Conservation (phyloP, 2,888 invertebrate genomes). For the Tromatobia lineatoria region DNA sequence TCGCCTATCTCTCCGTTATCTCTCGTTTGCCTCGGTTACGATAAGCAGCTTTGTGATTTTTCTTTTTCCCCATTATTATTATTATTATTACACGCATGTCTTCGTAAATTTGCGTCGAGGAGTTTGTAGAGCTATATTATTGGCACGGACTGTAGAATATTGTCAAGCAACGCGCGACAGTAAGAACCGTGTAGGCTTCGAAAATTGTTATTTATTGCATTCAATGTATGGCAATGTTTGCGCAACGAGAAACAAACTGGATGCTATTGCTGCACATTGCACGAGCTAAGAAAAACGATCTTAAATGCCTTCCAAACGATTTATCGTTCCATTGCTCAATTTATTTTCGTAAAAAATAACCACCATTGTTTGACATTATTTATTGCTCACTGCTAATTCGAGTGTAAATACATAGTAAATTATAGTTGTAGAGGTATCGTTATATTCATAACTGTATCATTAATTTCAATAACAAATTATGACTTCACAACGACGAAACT, state of each 20-base stretch:
- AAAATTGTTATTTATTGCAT: slow-evolving; percentile 66
- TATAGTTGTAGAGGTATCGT: not conserved
- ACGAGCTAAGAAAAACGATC: slow-evolving; percentile 53
- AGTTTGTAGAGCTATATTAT: too few species aligned
- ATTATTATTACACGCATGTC: not conserved
- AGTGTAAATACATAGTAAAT: slow-evolving; percentile 11
- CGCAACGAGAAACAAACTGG: slow-evolving; percentile 42
- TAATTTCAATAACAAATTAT: too few species aligned
- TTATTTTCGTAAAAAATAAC: slow-evolving; percentile 11
- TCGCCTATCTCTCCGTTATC: slow-evolving; percentile 53
- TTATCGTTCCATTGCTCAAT: slow-evolving; percentile 56
- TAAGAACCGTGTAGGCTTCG: slow-evolving; percentile 61
- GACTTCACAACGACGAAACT: too few species aligned
- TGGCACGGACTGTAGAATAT: not conserved
- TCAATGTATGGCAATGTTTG: slow-evolving; percentile 45
- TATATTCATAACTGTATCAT: too few species aligned
- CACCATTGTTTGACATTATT: slow-evolving; percentile 13
- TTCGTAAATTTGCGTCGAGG: not conserved
- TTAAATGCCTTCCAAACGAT: slow-evolving; percentile 32
- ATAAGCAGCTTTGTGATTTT: slow-evolving; percentile 21
- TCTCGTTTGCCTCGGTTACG: slow-evolving; percentile 24
- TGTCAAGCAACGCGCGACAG: slow-evolving; percentile 31
- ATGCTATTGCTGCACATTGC: slow-evolving; percentile 27
- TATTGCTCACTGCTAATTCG: not conserved
- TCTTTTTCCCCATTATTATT: not conserved